Base-by-base conservation (phyloP, 2,888 invertebrate species). In the Stomorhina lunata region DNA sequence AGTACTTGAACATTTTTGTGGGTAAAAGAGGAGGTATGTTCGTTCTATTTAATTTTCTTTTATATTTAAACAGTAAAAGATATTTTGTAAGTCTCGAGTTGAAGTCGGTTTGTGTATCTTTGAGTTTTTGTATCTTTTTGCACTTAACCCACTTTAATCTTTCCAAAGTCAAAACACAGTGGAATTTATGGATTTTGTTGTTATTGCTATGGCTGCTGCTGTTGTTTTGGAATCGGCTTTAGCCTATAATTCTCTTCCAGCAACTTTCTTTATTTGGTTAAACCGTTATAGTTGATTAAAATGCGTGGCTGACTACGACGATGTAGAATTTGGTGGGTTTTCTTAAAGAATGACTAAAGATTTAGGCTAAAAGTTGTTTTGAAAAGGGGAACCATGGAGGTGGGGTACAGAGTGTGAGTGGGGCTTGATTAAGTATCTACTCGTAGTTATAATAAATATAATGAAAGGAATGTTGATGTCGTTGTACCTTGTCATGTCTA, bases 131-230 rank as follows among this genome's bases (percentile, higher is more conserved):
- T 53, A 37, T 20, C 22, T 65, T 40, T 75, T 55, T 68, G 63
- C 86, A 88, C 86, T 89, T 88, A 88, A 88, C 88, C 88, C 84
- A 88, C 85, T 88, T 89, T 85, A 82, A 82, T 82, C 75, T 82
- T 32, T 43, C 55, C 32, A 73, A 59, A 72, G 72, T 59, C 66
- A 57, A 72, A 66, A 66, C 6, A 57, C 9, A 25, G 20, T 50
- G 37, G 17, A 80, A 59, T 66, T 80, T 57, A 72, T 71, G 32
- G 32, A 53, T 61, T 37, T 29, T 17, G 43, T 59, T 34, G 43
- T 22, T 37, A 3, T 66, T 76, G 57, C 6, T 50, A 53, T 9
- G 32, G 22, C 10, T 55, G 45, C 32, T 7, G 9, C 25, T 61
- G 61, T 48, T 20, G 29, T 61, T 63, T 4, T 48, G 4, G 25